Percentiles rank a stretch among this genome's conserved stretches.
Conservation (phyloP, 2,888 invertebrate species). For the Halocaridina rubra region DNA sequence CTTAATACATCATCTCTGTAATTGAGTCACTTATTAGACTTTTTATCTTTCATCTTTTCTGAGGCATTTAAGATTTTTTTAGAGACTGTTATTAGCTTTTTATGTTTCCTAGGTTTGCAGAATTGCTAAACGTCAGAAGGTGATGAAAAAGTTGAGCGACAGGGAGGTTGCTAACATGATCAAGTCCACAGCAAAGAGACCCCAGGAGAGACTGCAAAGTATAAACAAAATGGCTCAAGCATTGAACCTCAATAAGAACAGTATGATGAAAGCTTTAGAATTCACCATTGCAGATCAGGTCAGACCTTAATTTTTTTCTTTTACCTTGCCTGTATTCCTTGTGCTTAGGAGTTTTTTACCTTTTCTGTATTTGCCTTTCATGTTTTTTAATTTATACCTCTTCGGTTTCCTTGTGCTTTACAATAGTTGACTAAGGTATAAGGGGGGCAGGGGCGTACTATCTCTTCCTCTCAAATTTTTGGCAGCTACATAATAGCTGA, state of each 20-base stretch:
- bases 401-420: too few relatives aligned
- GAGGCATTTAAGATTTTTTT: not conserved
- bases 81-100: not conserved
- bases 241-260: conserved; percentile 73
- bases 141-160: conserved; percentile 79
- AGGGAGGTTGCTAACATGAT: conserved; percentile 90
- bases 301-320: not conserved
- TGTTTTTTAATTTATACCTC: too few relatives aligned
- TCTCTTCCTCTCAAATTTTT: too few relatives aligned
- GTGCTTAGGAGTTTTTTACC: too few relatives aligned
- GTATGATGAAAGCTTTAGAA: conserved; percentile 62
- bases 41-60: not conserved
- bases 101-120: conserved; percentile 21
- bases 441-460: too few relatives aligned
- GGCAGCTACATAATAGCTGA: too few relatives aligned
- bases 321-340: too few relatives aligned
- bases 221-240: conserved; percentile 79
- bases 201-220: conserved; percentile 80
- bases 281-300: conserved; percentile 41
- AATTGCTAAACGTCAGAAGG: conserved; percentile 52
- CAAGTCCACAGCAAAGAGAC: conserved; percentile 83
- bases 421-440: too few relatives aligned
- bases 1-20: not conserved
- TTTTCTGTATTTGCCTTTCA: too few relatives aligned
- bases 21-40: not conserved